These are phyloP conservation scores for Leptinotarsa haldemani DNA, from an alignment of 2,888 invertebrate species.

Conservation along the genomic window DNA sequence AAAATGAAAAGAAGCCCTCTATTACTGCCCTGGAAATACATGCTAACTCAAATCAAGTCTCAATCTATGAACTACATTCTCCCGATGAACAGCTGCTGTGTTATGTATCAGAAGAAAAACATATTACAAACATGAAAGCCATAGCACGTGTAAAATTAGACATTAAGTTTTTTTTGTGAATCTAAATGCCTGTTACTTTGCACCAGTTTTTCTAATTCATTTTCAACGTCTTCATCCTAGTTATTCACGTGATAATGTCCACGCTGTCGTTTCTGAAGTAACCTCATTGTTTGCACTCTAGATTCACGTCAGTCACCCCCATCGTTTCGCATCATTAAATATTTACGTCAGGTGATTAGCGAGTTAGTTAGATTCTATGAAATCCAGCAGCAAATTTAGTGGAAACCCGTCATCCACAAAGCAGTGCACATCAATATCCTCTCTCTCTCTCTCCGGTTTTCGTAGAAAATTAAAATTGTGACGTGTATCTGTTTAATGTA, in stretches of 20 bases:
- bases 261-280: background rate
- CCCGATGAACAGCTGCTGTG: too few species aligned
- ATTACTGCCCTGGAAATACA: too few species aligned
- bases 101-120: too few species aligned
- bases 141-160: too few species aligned
- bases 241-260: background rate
- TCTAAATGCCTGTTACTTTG: too few species aligned
- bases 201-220: too few species aligned
- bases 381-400: slow-evolving; percentile 3
- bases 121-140: too few species aligned
- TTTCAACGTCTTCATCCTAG: too few species aligned
- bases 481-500: background rate
- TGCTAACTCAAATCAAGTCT: too few species aligned
- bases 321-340: slow-evolving; percentile 4
- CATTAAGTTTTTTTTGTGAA: too few species aligned
- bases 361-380: background rate
- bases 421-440: slow-evolving; percentile 2
- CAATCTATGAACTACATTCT: too few species aligned
- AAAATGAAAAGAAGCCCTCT: too few species aligned
- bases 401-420: slow-evolving; percentile 11
- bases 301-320: background rate
- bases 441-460: background rate
- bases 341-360: slow-evolving; percentile 2
- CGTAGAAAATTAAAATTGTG: background rate
- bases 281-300: background rate